These are phyloP conservation scores for Saccostrea cuccullata DNA, from an alignment of 1,140 invertebrate genomes.

Conservation along the genomic window DNA sequence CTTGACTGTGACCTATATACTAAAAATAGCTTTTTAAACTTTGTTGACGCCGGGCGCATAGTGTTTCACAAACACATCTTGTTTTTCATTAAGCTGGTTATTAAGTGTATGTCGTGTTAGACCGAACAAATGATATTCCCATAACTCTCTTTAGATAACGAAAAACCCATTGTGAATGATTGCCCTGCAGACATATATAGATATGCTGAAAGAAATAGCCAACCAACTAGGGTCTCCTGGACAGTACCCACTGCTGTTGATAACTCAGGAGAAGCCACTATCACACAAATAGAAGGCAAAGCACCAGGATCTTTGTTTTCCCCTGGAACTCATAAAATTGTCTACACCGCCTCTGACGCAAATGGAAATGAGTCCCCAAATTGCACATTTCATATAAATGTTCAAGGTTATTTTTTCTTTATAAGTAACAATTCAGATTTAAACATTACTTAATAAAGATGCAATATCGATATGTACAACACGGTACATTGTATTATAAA, in stretches of 20 bases:
- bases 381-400: background rate
- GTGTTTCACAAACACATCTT: too few relatives aligned
- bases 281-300: background rate
- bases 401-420: background rate
- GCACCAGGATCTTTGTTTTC: background rate
- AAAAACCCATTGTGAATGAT: background rate
- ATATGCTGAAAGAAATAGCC: constrained; percentile 16
- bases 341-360: background rate
- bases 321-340: background rate
- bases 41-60: too few relatives aligned
- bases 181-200: background rate
- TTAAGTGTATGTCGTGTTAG: too few relatives aligned
- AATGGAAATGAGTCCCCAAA: background rate
- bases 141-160: background rate
- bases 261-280: background rate
- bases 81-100: too few relatives aligned
- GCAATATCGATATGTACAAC: too few relatives aligned
- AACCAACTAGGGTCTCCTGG: background rate
- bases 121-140: too few relatives aligned
- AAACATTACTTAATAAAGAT: too few relatives aligned
- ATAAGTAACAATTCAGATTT: too few relatives aligned
- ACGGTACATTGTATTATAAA: too few relatives aligned
- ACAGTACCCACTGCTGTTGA: background rate
- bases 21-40: too few relatives aligned
- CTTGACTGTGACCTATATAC: too few relatives aligned